Percentiles rank a stretch among this genome's conserved stretches.
phyloP scores from a whole-genome alignment of 1,140 invertebrate genomes.

The Temnothorax nylanderi region DNA sequence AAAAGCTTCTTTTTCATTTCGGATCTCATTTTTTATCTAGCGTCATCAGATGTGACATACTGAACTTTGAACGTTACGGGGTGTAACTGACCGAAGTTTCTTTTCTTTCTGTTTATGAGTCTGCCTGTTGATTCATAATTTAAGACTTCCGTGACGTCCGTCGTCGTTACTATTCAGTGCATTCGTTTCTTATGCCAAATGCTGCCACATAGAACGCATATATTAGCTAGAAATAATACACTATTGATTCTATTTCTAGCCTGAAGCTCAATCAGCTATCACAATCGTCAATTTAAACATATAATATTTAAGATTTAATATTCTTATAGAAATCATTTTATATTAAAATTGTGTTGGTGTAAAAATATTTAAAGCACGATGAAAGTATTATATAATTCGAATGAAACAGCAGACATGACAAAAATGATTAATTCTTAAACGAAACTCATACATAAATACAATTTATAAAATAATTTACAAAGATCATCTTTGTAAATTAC shows the following conservation, averaged over 20 bases:
- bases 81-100: not conserved
- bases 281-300: not conserved
- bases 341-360: not conserved
- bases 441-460: not conserved
- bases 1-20: not conserved
- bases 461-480: not conserved
- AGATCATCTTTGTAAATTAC: not conserved
- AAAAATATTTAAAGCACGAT: not conserved
- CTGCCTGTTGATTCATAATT: conserved; percentile 7
- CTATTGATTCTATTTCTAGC: not conserved
- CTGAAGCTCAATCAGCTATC: not conserved
- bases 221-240: not conserved
- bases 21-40: not conserved
- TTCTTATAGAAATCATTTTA: not conserved
- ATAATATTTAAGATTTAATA: not conserved
- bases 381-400: not conserved
- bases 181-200: not conserved
- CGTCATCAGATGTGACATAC: not conserved
- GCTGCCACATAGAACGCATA: not conserved
- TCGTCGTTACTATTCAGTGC: not conserved
- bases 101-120: not conserved
- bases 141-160: not conserved
- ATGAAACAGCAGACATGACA: not conserved
- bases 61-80: not conserved
- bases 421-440: not conserved